phyloP scores from a whole-genome alignment of 2,888 invertebrate species.

The Arenicola marina region DNA sequence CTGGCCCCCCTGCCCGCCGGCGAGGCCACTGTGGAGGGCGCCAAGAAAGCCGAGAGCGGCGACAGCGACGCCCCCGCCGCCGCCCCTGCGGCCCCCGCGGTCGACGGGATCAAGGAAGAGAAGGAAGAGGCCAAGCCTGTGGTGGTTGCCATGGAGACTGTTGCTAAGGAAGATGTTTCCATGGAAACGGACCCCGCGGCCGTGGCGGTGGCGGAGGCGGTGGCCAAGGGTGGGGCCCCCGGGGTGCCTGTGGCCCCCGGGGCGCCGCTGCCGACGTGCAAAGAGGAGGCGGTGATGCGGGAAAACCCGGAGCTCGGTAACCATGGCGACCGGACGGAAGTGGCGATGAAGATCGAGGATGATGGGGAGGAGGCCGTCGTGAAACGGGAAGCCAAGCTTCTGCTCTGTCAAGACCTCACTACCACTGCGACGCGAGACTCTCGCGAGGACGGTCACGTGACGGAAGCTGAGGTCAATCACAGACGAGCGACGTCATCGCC shows the following conservation, averaged over 20 bases:
- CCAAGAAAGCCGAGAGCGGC: background rate
- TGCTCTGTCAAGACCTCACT: background rate
- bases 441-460: too few relatives aligned
- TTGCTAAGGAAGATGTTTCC: background rate
- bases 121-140: slow-evolving; percentile 1
- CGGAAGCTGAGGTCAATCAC: too few relatives aligned
- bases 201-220: background rate
- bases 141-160: background rate
- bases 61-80: background rate
- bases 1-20: too few relatives aligned
- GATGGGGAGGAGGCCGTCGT: slow-evolving; percentile 1
- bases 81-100: too few relatives aligned
- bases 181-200: background rate
- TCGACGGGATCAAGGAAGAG: background rate
- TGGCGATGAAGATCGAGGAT: background rate
- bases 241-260: background rate
- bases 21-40: background rate
- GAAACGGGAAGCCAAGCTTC: slow-evolving; percentile 1
- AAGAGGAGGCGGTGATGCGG: background rate
- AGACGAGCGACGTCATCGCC: too few relatives aligned
- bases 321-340: background rate
- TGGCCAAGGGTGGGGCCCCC: background rate
- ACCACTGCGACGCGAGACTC: too few relatives aligned
- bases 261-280: background rate
- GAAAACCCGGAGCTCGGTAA: too few relatives aligned